Conservation (phyloP, 2,797 vertebrate species). For the Notoglanidium macrostoma region DNA sequence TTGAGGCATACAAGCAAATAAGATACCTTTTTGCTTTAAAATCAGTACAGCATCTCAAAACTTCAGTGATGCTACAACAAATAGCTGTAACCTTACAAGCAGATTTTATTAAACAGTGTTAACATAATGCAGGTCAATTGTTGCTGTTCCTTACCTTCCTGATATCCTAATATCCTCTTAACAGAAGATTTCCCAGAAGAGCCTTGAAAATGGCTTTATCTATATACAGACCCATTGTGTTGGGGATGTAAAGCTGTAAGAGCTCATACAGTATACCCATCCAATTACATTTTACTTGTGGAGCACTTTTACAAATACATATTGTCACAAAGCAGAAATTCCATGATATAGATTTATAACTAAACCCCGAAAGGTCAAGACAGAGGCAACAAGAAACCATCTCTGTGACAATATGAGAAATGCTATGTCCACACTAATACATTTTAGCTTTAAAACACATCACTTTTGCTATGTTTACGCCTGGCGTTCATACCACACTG, state of each 20-base stretch:
- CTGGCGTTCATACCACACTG: too few relatives aligned
- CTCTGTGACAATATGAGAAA: neutral
- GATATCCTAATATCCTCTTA: slow-evolving; percentile 65
- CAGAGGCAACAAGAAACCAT: neutral
- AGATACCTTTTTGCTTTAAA: slow-evolving; percentile 37
- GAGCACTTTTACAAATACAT: neutral
- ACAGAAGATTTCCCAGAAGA: slow-evolving; percentile 68
- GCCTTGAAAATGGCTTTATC: neutral
- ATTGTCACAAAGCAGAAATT: neutral
- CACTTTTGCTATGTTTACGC: too few relatives aligned
- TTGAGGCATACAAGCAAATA: slow-evolving; percentile 27
- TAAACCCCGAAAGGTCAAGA: too few relatives aligned
- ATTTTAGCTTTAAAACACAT: too few relatives aligned
- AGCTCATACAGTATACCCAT: neutral
- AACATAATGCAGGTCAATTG: slow-evolving; percentile 70
- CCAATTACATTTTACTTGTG: neutral
- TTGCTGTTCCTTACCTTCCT: slow-evolving; percentile 63
- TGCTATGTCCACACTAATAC: too few relatives aligned
- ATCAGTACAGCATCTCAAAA: slow-evolving; percentile 36
- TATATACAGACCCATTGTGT: neutral
- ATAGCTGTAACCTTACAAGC: slow-evolving; percentile 56
- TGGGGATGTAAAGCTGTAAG: neutral
- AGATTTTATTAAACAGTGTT: slow-evolving; percentile 71
- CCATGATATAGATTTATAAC: neutral
- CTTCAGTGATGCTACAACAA: slow-evolving; percentile 50